These are phyloP conservation scores for Athripsodes cinereus DNA, from an alignment of 2,888 invertebrate genomes.

Conservation along the genomic window DNA sequence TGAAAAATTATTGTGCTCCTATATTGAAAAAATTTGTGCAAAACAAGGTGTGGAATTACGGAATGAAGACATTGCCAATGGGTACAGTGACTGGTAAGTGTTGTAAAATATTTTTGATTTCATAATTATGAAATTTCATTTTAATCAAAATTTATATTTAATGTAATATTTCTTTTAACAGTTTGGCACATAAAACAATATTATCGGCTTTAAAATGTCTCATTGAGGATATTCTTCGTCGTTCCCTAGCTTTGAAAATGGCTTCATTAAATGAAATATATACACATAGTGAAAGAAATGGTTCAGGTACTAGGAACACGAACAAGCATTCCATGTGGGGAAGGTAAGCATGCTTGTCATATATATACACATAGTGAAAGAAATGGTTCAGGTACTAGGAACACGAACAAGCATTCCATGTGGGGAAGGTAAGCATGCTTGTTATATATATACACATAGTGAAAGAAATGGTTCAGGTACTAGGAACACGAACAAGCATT, in stretches of 20 bases:
- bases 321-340: conserved; percentile 9
- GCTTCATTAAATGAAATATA: conserved; percentile 17
- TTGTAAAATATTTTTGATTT: background rate
- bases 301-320: background rate
- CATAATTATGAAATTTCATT: background rate
- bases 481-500: background rate
- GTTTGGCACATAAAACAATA: conserved; percentile 46
- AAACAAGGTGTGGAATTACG: conserved; percentile 42
- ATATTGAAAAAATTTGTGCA: conserved; percentile 38
- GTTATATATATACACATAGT: background rate
- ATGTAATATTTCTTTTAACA: conserved; percentile 27
- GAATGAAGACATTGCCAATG: conserved; percentile 43
- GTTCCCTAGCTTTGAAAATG: conserved; percentile 34
- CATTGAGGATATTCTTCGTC: conserved; percentile 44
- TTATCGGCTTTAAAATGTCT: conserved; percentile 47
- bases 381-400: background rate
- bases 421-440: conserved; percentile 23
- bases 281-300: background rate
- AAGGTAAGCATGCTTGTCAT: too few species aligned
- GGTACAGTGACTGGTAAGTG: conserved; percentile 41
- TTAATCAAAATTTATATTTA: background rate
- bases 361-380: background rate
- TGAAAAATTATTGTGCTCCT: conserved; percentile 38
- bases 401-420: background rate
- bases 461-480: too few species aligned